Evolutionary conservation across 2,888 invertebrate genomes (phyloP), one percentile per base, ranked within the genome.

Genomic region (Tetramorium bicarinatum): DNA sequence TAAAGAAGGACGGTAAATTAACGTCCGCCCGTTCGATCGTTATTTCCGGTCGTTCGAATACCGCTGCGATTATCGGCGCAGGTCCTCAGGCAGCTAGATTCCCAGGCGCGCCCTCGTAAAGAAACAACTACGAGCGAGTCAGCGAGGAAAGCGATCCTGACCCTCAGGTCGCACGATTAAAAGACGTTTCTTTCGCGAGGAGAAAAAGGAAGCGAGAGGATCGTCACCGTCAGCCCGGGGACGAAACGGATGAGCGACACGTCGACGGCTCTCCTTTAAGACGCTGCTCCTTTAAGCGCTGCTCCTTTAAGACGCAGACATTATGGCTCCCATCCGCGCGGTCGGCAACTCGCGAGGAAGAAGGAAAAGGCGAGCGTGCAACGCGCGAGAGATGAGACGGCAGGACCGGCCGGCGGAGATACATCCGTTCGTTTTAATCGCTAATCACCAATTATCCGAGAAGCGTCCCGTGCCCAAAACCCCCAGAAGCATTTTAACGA

Each of bases 401-500:
- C 44, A 15, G 52, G 21, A 34, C 18, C 8, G 44, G 3, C 21
- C 8, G 61, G 66, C 61, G 79, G 76, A 18, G 21, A 71, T 69
- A 83, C 62, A 69, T 85, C 92, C 93, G 93, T 94, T 94, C 93
- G 94, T 94, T 94, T 95, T 95, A 94, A 94, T 95, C 94, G 94
- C 94, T 95, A 95, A 95, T 95, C 95, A 94, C 94, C 94, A 95
- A 95, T 95, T 95, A 95, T 94, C 94, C 93, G 90, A 90, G 88
- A 61, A 80, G 91, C 93, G 93, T 94, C 93, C 93, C 92, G 92
- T 92, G 93, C 91, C 94, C 94, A 90, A 94, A 95, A 94, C 92
- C 93, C 94, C 93, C 94, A 94, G 94, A 95, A 95, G 94, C 94
- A 94, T 94, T 95, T 95, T 95, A 95, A 95, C 94, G 94, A 95